Evolutionary conservation across 2,113 vertebrate species (phyloP).

Genomic region (Paedocypris sp.): DNA sequence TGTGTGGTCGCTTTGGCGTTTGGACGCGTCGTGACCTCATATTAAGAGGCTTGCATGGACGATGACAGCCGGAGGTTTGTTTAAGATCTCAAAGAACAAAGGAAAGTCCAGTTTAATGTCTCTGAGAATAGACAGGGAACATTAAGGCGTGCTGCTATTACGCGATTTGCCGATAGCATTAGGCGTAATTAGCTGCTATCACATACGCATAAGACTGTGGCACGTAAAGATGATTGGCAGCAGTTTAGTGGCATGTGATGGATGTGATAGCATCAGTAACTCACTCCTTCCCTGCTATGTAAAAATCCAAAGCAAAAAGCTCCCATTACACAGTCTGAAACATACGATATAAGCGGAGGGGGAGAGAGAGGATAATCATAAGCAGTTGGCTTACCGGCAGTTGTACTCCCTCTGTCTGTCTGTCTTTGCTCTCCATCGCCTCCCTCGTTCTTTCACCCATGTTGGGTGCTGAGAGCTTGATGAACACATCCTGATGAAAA

Average conservation of each 20-base stretch:
- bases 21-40: conserved; percentile 19
- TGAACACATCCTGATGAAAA: conserved; percentile 58
- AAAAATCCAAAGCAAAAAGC: conserved; percentile 20
- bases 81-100: conserved; percentile 6
- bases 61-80: neutral
- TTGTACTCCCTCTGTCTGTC: conserved; percentile 40
- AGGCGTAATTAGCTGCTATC: neutral
- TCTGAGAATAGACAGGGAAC: neutral
- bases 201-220: neutral
- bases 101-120: neutral
- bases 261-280: conserved; percentile 5
- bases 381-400: conserved; percentile 34
- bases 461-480: conserved; percentile 47
- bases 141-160: conserved; percentile 2
- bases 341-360: conserved; percentile 14
- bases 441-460: conserved; percentile 43
- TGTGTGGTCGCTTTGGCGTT: conserved; percentile 10
- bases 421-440: conserved; percentile 36
- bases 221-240: conserved; percentile 12
- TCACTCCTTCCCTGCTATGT: conserved; percentile 2
- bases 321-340: conserved; percentile 22
- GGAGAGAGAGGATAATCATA: conserved; percentile 28
- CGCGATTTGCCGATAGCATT: conserved; percentile 9
- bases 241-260: neutral
- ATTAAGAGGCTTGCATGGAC: conserved; percentile 16